Evolutionary conservation across 2,113 vertebrate species (phyloP), one percentile per base, ranked within the genome.

Genomic region (Octodon degus): DNA sequence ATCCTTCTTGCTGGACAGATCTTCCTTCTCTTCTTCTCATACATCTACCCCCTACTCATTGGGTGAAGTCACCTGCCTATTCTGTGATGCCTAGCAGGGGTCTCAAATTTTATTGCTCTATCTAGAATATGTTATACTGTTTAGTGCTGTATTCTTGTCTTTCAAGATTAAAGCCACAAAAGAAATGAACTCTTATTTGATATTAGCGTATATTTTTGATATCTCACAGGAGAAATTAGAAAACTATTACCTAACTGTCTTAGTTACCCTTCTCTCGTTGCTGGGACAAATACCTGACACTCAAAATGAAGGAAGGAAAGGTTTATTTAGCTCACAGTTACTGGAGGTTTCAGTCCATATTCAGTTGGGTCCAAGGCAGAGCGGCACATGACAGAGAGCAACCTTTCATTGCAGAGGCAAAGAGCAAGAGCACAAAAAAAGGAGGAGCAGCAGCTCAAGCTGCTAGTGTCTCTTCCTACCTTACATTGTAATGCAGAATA

Each of bases 181-280:
- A 96, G 43, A 77, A 30, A 70, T 77, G 50, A 34, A 58, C 20
- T 37, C 5, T 20, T 43, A 34, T 72, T 93, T 43, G 43, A 43
- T 43, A 43, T 43, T 43, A 43, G 43, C 43, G 5, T 7, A 50
- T 43, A 40, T 32, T 72, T 95, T 94, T 68, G 13, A 25, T 87
- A 47, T 90, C 40, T 95, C 27, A 80, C 30, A 68, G 40, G 58
- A 77, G 53, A 85, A 76, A 68, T 91, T 81, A 86, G n/a, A 84
- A 85, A 94, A 93, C 47, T 90, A 89, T 90, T 60, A 74, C 43
- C 43, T 43, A 43, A 43, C 43, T 43, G 43, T 43, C 43, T 43
- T 43, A 43, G 43, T 43, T 43, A 43, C 43, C 5, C 43, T 43
- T 43, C 43, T 43, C 43, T 43, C 43, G 5, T 43, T 43, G 43